Conservation (phyloP, 2,113 vertebrate species). For the Pyrgilauda ruficollis region DNA sequence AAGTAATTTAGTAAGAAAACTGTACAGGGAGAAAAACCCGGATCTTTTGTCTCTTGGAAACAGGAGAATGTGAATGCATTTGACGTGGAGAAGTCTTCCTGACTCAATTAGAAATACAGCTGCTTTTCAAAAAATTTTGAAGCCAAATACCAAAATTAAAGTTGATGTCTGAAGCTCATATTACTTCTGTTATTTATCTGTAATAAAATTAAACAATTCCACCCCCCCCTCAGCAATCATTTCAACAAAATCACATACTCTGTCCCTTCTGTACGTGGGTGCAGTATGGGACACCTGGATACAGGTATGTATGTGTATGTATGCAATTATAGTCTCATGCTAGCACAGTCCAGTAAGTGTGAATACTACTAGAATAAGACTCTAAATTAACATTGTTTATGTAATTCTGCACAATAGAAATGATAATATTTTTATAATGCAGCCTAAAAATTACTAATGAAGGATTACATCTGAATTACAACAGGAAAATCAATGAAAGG, state of each 20-base stretch:
- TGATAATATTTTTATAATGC: neutral
- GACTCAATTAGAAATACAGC: neutral
- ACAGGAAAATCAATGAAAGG: neutral
- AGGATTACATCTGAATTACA: neutral
- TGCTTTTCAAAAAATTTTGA: neutral
- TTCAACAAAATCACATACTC: neutral
- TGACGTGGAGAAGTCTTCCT: neutral
- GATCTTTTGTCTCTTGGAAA: neutral
- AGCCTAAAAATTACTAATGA: neutral
- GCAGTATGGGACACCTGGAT: neutral
- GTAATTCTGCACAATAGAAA: neutral
- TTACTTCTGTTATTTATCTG: neutral
- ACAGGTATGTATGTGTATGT: accelerated
- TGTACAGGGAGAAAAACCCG: neutral
- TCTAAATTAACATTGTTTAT: neutral
- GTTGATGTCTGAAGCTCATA: neutral
- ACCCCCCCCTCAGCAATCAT: neutral
- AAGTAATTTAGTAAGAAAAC: neutral
- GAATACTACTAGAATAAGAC: neutral
- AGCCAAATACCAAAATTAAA: neutral
- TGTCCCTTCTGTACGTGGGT: neutral
- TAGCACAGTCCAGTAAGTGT: neutral
- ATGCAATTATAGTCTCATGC: neutral
- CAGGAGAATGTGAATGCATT: neutral
- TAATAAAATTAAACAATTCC: neutral